phyloP scores from a whole-genome alignment of 2,888 invertebrate species.

The Brachynemurus nebulosus region DNA sequence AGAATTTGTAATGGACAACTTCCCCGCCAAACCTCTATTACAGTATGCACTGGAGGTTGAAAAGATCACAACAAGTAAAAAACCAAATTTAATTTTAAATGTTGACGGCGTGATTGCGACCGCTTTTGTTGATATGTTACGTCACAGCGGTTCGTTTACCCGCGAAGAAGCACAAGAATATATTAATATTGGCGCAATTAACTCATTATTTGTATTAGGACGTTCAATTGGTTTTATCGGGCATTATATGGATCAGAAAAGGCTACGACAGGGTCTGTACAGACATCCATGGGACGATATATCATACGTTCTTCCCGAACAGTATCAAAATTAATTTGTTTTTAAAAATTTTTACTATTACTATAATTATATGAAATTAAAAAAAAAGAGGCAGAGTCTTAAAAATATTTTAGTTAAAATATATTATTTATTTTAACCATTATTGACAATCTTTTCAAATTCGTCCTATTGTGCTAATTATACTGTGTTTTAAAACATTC shows the following conservation, averaged over 20 bases:
- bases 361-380: too few species aligned
- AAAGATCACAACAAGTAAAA: constrained; percentile 97
- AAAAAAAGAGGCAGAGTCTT: too few species aligned
- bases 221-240: constrained; percentile 98
- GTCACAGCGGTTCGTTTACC: constrained; percentile 89
- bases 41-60: constrained; percentile 95
- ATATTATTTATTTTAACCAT: too few species aligned
- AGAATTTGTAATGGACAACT: constrained; percentile 87
- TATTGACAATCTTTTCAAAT: too few species aligned
- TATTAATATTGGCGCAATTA: constrained; percentile 93
- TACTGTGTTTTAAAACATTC: too few species aligned
- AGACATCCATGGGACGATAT: constrained; percentile 99
- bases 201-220: constrained; percentile 95
- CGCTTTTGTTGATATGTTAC: constrained; percentile 90
- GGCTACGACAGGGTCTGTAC: constrained; percentile 96
- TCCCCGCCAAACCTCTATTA: constrained; percentile 88
- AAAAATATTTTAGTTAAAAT: too few species aligned
- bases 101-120: constrained; percentile 98
- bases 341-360: too few species aligned
- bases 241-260: constrained; percentile 96
- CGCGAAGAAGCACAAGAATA: constrained; percentile 95
- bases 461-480: too few species aligned
- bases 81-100: constrained; percentile 98
- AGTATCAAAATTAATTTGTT: constrained; percentile 30
- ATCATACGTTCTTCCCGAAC: constrained; percentile 70